A percentile compares a stretch with the other conserved stretches of the same genome.
These are phyloP conservation scores for Poecile atricapillus DNA, from an alignment of 2,113 vertebrate species.

Conservation along the genomic window DNA sequence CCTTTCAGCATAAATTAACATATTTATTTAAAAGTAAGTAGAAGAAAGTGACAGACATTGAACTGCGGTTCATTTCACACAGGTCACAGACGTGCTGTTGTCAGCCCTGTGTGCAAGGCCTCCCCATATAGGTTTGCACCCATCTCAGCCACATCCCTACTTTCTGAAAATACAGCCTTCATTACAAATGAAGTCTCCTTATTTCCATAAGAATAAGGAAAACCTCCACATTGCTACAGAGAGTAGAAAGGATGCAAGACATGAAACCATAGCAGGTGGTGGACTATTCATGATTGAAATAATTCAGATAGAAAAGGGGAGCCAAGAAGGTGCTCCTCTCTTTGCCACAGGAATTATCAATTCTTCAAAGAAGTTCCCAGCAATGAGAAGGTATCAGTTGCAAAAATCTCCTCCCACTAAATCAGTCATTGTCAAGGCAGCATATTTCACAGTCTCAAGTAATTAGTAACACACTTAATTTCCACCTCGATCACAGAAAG, in stretches of 20 bases:
- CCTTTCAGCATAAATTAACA: not conserved
- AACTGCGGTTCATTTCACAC: not conserved
- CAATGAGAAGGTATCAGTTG: not conserved
- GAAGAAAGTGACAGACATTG: not conserved
- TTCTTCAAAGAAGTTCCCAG: not conserved
- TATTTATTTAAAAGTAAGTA: not conserved
- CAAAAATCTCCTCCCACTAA: not conserved
- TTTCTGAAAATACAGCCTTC: not conserved
- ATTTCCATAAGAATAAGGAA: not conserved
- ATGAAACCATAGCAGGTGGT: not conserved
- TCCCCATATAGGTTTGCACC: fast-evolving
- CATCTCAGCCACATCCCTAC: not conserved
- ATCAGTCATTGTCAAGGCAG: not conserved
- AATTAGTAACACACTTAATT: not conserved
- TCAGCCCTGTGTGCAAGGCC: not conserved
- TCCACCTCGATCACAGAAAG: not conserved
- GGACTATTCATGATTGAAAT: not conserved
- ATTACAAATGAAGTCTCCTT: not conserved
- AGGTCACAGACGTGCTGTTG: not conserved
- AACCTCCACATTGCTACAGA: not conserved
- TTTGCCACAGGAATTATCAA: not conserved
- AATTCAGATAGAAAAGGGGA: not conserved
- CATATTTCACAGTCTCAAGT: not conserved
- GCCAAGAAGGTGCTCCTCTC: not conserved
- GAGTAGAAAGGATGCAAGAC: not conserved